phyloP scores from a whole-genome alignment of 2,797 vertebrate species.

The Artibeus lituratus region DNA sequence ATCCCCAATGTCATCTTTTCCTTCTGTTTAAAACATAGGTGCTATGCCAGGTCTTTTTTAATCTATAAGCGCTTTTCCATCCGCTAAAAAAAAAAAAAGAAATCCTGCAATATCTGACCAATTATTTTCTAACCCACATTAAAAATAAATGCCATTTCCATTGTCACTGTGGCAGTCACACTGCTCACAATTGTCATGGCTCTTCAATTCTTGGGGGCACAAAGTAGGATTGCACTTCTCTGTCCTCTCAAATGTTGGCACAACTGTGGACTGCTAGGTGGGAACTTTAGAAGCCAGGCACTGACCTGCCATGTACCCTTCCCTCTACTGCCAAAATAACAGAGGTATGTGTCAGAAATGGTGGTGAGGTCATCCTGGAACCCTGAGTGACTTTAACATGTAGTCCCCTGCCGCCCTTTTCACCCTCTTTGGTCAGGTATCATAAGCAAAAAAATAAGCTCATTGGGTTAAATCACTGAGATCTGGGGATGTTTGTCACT shows the following conservation, averaged over 20 bases:
- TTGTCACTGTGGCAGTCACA: not conserved
- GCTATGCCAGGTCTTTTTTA: slow-evolving; percentile 46
- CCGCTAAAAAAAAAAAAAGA: not conserved
- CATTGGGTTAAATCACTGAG: not conserved
- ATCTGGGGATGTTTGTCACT: not conserved
- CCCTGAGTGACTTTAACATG: not conserved
- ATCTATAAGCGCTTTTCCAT: slow-evolving; percentile 44
- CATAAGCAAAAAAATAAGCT: not conserved
- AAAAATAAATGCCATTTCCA: slow-evolving; percentile 67
- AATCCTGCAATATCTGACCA: slow-evolving; percentile 45
- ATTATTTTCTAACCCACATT: slow-evolving; percentile 72
- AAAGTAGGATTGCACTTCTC: not conserved
- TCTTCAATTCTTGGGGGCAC: not conserved
- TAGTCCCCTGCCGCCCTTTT: not conserved
- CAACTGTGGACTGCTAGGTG: not conserved
- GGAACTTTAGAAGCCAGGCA: not conserved
- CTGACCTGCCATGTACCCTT: not conserved
- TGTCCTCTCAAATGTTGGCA: not conserved
- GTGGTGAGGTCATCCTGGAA: not conserved
- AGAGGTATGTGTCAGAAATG: not conserved
- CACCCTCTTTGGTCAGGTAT: not conserved
- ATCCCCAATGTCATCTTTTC: slow-evolving; percentile 60
- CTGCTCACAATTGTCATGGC: not conserved
- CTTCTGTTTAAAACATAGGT: slow-evolving; percentile 64
- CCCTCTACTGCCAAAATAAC: not conserved